phyloP scores from a whole-genome alignment of 2,797 vertebrate species.

The Sciaenops ocellatus region DNA sequence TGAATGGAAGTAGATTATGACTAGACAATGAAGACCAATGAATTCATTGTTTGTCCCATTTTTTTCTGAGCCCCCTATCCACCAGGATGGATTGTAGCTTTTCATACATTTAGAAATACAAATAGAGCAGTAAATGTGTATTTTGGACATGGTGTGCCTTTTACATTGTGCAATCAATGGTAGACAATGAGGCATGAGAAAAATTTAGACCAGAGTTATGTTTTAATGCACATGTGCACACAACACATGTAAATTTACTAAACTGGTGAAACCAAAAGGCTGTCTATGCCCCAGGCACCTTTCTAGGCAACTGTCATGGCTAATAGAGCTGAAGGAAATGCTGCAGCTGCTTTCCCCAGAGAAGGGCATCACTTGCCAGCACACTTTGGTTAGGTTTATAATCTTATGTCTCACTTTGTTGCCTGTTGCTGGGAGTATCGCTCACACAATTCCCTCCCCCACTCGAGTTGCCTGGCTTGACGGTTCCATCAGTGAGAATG shows the following conservation, averaged over 20 bases:
- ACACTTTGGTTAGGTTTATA: slow-evolving; percentile 19
- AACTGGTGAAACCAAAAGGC: slow-evolving; percentile 18
- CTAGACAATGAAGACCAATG: neutral
- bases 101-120: slow-evolving; percentile 9
- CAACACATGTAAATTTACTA: slow-evolving; percentile 1
- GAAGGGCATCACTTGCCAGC: slow-evolving; percentile 16
- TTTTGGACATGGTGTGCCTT: slow-evolving; percentile 34
- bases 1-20: neutral
- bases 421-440: slow-evolving; percentile 36
- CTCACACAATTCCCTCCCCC: neutral
- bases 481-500: slow-evolving; percentile 6
- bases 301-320: neutral
- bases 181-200: slow-evolving; percentile 30
- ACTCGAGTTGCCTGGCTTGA: neutral
- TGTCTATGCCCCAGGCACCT: neutral
- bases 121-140: slow-evolving; percentile 12
- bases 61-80: neutral
- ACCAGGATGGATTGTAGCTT: slow-evolving; percentile 2
- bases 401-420: slow-evolving; percentile 45
- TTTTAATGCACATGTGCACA: slow-evolving; percentile 49
- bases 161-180: slow-evolving; percentile 33
- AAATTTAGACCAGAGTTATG: slow-evolving; percentile 21
- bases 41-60: neutral
- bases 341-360: slow-evolving; percentile 15
- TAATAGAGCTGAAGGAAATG: neutral